Evolutionary conservation across 2,113 vertebrate genomes (phyloP).

Genomic region (Egretta garzetta): DNA sequence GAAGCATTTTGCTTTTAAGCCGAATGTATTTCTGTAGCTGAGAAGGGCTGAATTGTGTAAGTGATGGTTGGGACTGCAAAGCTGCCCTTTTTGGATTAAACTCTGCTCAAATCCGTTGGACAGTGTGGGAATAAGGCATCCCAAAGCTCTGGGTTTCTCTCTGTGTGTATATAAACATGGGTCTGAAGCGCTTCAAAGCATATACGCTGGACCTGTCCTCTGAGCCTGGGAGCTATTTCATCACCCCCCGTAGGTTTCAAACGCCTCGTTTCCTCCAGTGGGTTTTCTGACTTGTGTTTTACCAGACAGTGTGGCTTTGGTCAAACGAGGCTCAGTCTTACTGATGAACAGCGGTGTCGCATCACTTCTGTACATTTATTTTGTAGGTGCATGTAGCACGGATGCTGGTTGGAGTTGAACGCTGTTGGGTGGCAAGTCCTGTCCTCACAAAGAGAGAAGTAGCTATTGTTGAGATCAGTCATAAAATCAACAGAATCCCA

Average conservation of each 20-base stretch:
- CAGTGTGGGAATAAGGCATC: not conserved
- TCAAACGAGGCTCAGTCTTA: not conserved
- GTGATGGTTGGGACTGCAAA: not conserved
- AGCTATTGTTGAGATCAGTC: rapidly evolving
- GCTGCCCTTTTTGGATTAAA: not conserved
- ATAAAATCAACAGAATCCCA: too few species aligned
- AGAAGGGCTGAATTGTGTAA: not conserved
- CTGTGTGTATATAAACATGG: not conserved
- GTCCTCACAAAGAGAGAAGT: too few species aligned
- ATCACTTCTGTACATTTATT: rapidly evolving
- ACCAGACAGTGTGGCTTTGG: not conserved
- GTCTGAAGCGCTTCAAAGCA: not conserved
- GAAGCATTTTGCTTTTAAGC: conserved; percentile 21
- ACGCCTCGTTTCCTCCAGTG: rapidly evolving
- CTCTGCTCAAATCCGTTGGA: not conserved
- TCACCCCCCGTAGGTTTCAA: not conserved
- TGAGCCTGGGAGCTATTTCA: not conserved
- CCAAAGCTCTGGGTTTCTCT: not conserved
- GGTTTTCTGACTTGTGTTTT: not conserved
- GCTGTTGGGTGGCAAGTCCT: not conserved
- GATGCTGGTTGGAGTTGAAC: not conserved
- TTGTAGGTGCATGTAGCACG: not conserved
- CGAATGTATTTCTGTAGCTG: not conserved
- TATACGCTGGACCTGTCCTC: rapidly evolving
- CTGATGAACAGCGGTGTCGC: rapidly evolving